Evolutionary conservation across 1,140 invertebrate species (phyloP).

Genomic region (Drosophila auraria): DNA sequence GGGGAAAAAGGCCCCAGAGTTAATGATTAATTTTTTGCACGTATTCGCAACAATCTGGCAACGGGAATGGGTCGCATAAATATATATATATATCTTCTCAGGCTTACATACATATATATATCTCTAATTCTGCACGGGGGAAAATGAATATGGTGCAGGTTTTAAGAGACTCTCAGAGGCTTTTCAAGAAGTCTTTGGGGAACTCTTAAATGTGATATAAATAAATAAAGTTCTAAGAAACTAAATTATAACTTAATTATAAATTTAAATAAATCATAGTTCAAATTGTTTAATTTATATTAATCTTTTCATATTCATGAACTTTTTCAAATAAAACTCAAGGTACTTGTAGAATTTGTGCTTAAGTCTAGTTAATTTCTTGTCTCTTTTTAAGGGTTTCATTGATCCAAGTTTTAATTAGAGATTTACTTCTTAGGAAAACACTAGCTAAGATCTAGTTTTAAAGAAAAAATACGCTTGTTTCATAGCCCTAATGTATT

Average conservation of each 20-base stretch:
- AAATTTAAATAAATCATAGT: not conserved
- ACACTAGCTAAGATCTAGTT: no score
- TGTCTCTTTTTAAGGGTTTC: not conserved
- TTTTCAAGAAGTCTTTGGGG: no score
- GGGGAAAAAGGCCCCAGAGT: constrained; percentile 30
- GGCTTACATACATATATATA: not conserved
- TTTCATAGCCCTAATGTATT: no score
- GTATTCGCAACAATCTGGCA: constrained; percentile 52
- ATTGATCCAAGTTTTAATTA: no score
- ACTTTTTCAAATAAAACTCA: not conserved
- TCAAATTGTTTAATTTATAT: not conserved
- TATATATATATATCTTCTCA: not conserved
- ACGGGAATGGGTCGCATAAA: constrained; percentile 32
- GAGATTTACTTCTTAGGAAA: no score
- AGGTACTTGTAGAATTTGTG: not conserved
- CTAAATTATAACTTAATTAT: no score
- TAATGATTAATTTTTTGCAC: constrained; percentile 82
- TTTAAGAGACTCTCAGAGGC: no score
- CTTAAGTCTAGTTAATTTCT: no score
- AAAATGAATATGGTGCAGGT: not conserved
- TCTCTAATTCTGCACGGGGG: not conserved
- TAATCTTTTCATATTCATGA: not conserved
- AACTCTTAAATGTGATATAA: no score
- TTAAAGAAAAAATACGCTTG: no score
- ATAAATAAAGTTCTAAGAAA: no score